Evolutionary conservation across 2,113 vertebrate genomes (phyloP).

Genomic region (Anguilla rostrata): DNA sequence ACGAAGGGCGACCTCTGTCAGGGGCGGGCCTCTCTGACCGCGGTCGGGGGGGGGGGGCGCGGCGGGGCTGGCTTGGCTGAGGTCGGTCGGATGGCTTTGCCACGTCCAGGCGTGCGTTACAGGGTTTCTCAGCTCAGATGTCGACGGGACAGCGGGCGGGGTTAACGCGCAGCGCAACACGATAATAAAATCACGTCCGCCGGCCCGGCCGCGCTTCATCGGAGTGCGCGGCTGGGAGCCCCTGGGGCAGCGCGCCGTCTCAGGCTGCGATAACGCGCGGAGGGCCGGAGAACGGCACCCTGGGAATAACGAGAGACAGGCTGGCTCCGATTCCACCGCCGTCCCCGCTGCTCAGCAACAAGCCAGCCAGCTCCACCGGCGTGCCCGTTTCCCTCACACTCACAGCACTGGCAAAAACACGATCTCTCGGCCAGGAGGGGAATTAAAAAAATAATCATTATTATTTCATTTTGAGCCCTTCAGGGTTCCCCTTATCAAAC

Average conservation of each 20-base stretch:
- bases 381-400: neutral
- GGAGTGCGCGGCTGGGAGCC: neutral
- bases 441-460: neutral
- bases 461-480: neutral
- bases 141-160: neutral
- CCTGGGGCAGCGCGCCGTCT: neutral
- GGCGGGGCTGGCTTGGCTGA: constrained; percentile 38
- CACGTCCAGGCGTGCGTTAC: neutral
- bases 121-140: neutral
- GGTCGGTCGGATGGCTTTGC: neutral
- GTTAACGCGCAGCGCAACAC: neutral
- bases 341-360: neutral
- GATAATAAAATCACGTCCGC: neutral
- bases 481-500: neutral
- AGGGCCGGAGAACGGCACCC: neutral
- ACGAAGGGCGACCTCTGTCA: neutral
- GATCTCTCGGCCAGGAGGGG: neutral
- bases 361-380: neutral
- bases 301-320: neutral
- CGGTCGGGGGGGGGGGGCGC: too few species aligned
- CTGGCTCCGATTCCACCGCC: neutral
- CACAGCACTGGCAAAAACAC: neutral
- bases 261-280: neutral
- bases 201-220: neutral
- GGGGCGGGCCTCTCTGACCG: too few species aligned